These are phyloP conservation scores for Campylomormyrus numenius DNA, from an alignment of 2,113 vertebrate genomes.

Conservation along the genomic window DNA sequence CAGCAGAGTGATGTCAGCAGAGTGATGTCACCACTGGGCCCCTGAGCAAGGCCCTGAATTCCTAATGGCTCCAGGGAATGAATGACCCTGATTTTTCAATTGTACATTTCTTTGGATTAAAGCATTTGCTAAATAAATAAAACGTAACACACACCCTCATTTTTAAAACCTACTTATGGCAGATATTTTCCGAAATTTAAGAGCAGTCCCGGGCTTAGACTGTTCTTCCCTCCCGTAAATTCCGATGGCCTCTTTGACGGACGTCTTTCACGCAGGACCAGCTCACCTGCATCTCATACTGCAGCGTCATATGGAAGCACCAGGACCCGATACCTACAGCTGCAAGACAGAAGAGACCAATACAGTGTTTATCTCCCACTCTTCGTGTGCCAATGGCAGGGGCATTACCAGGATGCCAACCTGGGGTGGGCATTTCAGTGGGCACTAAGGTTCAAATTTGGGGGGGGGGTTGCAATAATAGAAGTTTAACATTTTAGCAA, in stretches of 20 bases:
- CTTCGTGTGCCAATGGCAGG: background rate
- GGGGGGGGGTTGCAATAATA: background rate
- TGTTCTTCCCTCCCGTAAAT: background rate
- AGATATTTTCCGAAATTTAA: background rate
- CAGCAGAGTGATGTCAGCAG: background rate
- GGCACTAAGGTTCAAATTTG: background rate
- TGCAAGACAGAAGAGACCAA: constrained; percentile 54
- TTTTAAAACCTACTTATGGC: background rate
- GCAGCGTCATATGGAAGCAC: constrained; percentile 98
- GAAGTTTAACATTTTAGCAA: background rate
- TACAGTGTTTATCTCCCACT: background rate
- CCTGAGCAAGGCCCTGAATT: background rate
- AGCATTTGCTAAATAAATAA: background rate
- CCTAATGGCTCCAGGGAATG: background rate
- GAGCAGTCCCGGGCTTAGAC: background rate
- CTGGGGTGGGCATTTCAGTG: background rate
- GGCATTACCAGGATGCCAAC: background rate
- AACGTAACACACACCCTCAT: background rate
- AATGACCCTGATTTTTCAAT: background rate
- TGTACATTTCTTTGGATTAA: background rate
- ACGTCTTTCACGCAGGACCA: background rate
- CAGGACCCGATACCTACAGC: constrained; percentile 94
- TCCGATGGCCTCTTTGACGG: background rate
- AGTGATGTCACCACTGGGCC: background rate
- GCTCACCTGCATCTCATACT: constrained; percentile 98